A percentile compares a stretch with the other conserved stretches of the same genome.
Evolutionary conservation across 2,113 vertebrate species (phyloP).

Genomic region (Oreochromis spilurus): DNA sequence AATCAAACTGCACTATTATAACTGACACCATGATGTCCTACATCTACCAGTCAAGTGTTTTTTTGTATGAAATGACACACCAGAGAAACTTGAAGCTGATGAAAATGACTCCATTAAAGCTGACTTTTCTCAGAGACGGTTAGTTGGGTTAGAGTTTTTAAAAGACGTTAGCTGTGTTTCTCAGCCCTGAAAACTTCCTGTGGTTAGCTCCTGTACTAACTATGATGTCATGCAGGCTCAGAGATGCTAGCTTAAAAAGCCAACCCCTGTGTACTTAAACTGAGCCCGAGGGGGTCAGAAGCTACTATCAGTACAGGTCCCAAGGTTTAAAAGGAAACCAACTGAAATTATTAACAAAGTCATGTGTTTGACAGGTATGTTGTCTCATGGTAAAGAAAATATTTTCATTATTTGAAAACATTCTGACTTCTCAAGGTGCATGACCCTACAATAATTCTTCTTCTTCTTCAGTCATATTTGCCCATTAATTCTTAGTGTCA

Average conservation of each 20-base stretch:
- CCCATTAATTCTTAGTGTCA: background rate
- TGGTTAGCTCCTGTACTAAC: background rate
- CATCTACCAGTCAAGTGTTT: background rate
- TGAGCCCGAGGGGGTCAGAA: background rate
- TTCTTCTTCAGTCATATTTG: background rate
- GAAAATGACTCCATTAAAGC: background rate
- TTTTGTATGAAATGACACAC: background rate
- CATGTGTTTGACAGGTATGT: background rate
- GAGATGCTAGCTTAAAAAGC: background rate
- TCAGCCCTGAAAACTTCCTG: background rate
- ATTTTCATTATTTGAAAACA: background rate
- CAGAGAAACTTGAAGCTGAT: background rate
- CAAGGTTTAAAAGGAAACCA: background rate
- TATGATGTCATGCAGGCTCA: background rate
- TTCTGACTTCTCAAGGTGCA: background rate
- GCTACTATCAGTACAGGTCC: background rate
- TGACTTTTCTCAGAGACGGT: background rate
- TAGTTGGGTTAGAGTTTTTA: background rate
- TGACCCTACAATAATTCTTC: background rate
- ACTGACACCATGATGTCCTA: rapidly evolving
- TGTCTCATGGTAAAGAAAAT: background rate
- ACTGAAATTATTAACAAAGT: background rate
- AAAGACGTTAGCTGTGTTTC: background rate
- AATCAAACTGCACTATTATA: background rate
- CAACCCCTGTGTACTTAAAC: background rate